phyloP scores from a whole-genome alignment of 2,888 invertebrate species.

The Antheraea yamamai region DNA sequence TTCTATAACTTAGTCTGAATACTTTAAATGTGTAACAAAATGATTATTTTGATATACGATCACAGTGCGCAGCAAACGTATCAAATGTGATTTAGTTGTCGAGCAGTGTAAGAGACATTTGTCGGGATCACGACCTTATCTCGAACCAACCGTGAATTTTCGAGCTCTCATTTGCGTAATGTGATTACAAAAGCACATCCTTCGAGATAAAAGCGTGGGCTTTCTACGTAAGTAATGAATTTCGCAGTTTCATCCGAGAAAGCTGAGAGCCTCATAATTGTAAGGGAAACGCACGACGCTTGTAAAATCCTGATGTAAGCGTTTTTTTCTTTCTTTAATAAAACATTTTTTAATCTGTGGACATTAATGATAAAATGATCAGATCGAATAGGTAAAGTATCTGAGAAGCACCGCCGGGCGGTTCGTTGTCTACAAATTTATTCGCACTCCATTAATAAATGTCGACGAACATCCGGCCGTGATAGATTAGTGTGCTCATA shows the following conservation, averaged over 20 bases:
- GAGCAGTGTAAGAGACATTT: slow-evolving; percentile 68
- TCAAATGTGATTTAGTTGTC: slow-evolving; percentile 58
- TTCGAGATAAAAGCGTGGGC: slow-evolving; percentile 75
- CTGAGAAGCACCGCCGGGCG: background rate
- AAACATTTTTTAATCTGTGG: slow-evolving; percentile 1
- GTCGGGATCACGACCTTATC: slow-evolving; percentile 75
- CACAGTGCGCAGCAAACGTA: slow-evolving; percentile 51
- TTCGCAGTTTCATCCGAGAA: slow-evolving; percentile 62
- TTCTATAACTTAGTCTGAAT: background rate
- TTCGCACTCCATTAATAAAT: slow-evolving; percentile 69
- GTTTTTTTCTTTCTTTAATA: background rate
- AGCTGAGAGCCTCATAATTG: slow-evolving; percentile 63
- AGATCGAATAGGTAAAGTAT: background rate
- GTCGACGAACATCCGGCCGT: slow-evolving; percentile 56
- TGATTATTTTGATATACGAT: slow-evolving; percentile 27
- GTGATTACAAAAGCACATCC: slow-evolving; percentile 82
- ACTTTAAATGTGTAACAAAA: background rate
- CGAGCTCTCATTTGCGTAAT: slow-evolving; percentile 79
- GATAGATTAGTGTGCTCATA: slow-evolving; percentile 62
- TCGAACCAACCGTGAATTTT: slow-evolving; percentile 73
- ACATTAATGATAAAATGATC: background rate
- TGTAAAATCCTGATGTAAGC: slow-evolving; percentile 11
- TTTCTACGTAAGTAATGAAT: slow-evolving; percentile 79
- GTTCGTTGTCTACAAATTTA: slow-evolving; percentile 59
- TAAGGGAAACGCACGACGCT: slow-evolving; percentile 41